Conservation (phyloP, 2,113 vertebrate species). For the Alouatta palliata region DNA sequence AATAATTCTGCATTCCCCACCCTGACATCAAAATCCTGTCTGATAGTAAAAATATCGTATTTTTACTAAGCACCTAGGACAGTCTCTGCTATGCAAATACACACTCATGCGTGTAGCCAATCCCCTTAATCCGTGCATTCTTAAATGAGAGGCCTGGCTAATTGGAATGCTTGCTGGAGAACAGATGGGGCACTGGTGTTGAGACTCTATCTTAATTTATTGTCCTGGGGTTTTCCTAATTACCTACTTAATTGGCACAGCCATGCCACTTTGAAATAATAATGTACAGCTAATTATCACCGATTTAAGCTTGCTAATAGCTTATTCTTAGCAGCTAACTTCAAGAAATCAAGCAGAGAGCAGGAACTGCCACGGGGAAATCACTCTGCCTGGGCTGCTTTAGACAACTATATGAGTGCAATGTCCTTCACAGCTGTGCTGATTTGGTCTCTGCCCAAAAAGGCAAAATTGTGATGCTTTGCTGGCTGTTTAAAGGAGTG, state of each 20-base stretch:
- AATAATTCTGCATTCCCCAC: not conserved
- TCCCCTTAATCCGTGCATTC: not conserved
- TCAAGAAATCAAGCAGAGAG: constrained; percentile 71
- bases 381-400: constrained; percentile 39
- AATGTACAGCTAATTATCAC: constrained; percentile 80
- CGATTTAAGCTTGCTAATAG: constrained; percentile 78
- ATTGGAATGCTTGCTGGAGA: constrained; percentile 71
- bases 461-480: not conserved
- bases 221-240: constrained; percentile 81
- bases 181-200: constrained; percentile 76
- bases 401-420: not conserved
- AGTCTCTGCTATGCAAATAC: not conserved
- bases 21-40: not conserved
- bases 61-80: constrained; percentile 33
- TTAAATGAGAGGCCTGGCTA: constrained; percentile 57
- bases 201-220: constrained; percentile 78
- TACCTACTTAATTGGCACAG: constrained; percentile 79
- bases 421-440: not conserved
- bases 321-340: constrained; percentile 76
- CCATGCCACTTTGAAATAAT: constrained; percentile 79
- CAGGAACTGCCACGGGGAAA: constrained; percentile 66
- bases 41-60: not conserved
- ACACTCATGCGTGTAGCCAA: not conserved
- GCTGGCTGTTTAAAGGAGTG: not conserved
- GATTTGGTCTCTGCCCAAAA: constrained; percentile 39